Conservation (phyloP, 2,113 vertebrate genomes). For the Neolamprologus fasciatus region DNA sequence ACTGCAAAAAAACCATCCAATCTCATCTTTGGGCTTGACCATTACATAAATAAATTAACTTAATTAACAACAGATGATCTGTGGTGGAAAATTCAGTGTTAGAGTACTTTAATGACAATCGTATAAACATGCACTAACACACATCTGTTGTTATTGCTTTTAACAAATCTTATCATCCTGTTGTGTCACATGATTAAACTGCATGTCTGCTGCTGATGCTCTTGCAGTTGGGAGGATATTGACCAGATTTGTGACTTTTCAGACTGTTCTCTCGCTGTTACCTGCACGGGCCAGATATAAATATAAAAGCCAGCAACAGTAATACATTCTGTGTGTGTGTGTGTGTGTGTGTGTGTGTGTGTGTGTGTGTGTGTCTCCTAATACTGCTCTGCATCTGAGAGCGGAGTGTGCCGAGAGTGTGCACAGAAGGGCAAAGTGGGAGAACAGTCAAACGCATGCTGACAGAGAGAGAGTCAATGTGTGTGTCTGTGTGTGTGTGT, state of each 20-base stretch:
- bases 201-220: not conserved
- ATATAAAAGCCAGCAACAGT: not conserved
- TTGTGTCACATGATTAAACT: not conserved
- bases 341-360: not conserved
- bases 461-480: not conserved
- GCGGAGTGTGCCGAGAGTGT: not conserved
- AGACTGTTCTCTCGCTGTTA: not conserved
- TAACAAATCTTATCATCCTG: not conserved
- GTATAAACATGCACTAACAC: not conserved
- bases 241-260: not conserved
- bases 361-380: not conserved
- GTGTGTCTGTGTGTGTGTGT: not conserved
- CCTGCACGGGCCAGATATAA: not conserved
- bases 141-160: not conserved
- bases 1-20: accelerated
- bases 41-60: not conserved
- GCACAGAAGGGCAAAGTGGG: not conserved
- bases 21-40: not conserved
- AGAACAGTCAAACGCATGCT: not conserved
- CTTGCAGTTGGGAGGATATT: not conserved
- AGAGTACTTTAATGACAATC: not conserved
- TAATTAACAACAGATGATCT: not conserved
- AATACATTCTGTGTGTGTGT: not conserved
- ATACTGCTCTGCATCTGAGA: not conserved
- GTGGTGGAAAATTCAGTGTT: not conserved